Percentiles rank a stretch among this genome's conserved stretches.
These are phyloP conservation scores for Cyprinella venusta DNA, from an alignment of 2,797 vertebrate species.

Conservation along the genomic window DNA sequence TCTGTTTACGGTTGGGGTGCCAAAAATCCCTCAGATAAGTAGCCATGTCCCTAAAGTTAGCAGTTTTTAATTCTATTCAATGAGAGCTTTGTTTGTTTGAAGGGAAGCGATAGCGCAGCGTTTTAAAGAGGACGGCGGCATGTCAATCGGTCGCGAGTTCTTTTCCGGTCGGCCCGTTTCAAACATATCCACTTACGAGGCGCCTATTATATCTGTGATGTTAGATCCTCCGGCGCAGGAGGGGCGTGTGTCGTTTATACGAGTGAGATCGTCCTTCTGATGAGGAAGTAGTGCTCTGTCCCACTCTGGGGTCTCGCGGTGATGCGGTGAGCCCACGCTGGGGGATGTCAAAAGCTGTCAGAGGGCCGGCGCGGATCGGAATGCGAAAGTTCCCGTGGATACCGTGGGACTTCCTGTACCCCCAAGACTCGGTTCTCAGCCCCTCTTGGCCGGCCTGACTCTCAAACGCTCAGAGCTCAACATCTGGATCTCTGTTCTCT, in stretches of 20 bases:
- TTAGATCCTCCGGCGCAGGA: slow-evolving; percentile 60
- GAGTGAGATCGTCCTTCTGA: background rate
- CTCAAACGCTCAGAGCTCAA: slow-evolving; percentile 45
- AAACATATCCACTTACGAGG: slow-evolving; percentile 69
- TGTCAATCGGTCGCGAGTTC: slow-evolving; percentile 55
- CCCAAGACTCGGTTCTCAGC: slow-evolving; percentile 51
- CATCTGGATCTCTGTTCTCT: slow-evolving; percentile 62
- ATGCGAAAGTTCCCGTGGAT: slow-evolving; percentile 63
- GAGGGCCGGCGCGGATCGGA: slow-evolving; percentile 48
- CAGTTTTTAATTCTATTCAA: slow-evolving; percentile 17
- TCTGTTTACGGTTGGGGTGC: slow-evolving; percentile 67
- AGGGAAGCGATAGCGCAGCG: background rate
- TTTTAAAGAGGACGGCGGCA: slow-evolving; percentile 37
- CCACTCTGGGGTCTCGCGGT: slow-evolving; percentile 37
- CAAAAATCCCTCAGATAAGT: slow-evolving; percentile 59
- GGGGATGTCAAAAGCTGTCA: slow-evolving; percentile 56
- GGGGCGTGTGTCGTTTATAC: slow-evolving; percentile 46
- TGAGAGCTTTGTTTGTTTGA: slow-evolving; percentile 2
- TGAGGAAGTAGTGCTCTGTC: slow-evolving; percentile 20
- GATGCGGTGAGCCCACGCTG: slow-evolving; percentile 49
- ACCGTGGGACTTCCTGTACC: slow-evolving; percentile 64
- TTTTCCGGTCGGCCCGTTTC: slow-evolving; percentile 67
- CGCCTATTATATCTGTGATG: slow-evolving; percentile 63
- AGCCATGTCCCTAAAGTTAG: slow-evolving; percentile 58
- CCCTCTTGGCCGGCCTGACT: slow-evolving; percentile 51